Percentiles rank a stretch among this genome's conserved stretches.
These are phyloP conservation scores for Melanotaenia nigrans DNA, from an alignment of 2,797 vertebrate species.

Conservation along the genomic window DNA sequence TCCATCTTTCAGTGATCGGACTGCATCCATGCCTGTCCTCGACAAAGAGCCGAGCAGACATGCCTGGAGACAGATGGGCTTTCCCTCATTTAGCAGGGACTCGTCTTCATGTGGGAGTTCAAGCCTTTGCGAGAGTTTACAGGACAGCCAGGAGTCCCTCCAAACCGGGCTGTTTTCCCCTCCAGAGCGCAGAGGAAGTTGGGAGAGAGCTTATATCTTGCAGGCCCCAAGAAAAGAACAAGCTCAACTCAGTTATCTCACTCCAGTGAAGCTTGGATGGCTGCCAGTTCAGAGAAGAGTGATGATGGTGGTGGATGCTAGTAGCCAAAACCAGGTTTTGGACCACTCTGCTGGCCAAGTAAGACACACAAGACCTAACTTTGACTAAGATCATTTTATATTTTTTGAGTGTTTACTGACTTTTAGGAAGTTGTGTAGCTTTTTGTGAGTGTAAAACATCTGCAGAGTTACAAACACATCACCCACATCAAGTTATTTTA, in stretches of 20 bases:
- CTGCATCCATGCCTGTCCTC: constrained; percentile 57
- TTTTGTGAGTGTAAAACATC: background rate
- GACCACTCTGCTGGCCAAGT: constrained; percentile 69
- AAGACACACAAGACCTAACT: constrained; percentile 35
- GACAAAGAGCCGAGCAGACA: constrained; percentile 24
- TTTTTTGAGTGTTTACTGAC: background rate
- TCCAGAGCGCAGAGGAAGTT: constrained; percentile 52
- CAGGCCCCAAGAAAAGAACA: constrained; percentile 67
- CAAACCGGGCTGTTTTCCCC: constrained; percentile 26
- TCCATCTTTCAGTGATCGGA: constrained; percentile 47
- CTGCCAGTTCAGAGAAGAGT: constrained; percentile 79
- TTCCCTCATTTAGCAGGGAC: constrained; percentile 40
- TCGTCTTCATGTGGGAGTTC: constrained; percentile 59
- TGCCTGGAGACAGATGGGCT: constrained; percentile 23
- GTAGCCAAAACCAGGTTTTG: constrained; percentile 32
- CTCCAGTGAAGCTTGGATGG: constrained; percentile 80
- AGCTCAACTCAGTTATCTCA: constrained; percentile 67
- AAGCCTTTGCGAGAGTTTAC: constrained; percentile 54
- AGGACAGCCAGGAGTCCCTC: constrained; percentile 75
- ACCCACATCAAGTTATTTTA: background rate
- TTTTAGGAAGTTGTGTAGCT: background rate
- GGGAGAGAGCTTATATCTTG: constrained; percentile 73
- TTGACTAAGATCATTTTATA: background rate
- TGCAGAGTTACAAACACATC: background rate
- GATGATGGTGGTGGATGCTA: constrained; percentile 38